A percentile compares a stretch with the other conserved stretches of the same genome.
Evolutionary conservation across 1,140 invertebrate genomes (phyloP).

Genomic region (Caenorhabditis briggsae): DNA sequence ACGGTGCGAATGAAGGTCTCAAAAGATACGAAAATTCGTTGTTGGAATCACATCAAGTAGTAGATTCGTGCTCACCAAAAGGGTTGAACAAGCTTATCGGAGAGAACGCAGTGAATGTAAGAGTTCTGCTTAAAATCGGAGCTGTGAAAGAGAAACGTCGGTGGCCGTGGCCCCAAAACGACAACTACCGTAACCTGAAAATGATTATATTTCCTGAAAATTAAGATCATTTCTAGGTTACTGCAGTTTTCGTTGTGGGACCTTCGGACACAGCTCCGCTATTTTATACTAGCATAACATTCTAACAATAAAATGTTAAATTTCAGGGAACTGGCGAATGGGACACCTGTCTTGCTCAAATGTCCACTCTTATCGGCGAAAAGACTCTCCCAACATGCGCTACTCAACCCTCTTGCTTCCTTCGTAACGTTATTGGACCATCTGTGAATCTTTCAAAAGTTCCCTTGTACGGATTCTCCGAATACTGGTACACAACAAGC

Average conservation of each 20-base stretch:
- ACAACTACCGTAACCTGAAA: too few relatives aligned
- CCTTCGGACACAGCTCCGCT: too few relatives aligned
- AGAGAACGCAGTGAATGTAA: neutral
- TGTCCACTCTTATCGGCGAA: slow-evolving; percentile 62
- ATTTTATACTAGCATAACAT: too few relatives aligned
- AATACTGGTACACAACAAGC: slow-evolving; percentile 80
- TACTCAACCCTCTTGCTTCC: slow-evolving; percentile 64
- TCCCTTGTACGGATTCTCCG: slow-evolving; percentile 81
- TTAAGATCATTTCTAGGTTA: too few relatives aligned
- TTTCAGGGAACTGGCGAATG: slow-evolving; percentile 73
- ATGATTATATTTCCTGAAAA: too few relatives aligned
- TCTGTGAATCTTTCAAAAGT: slow-evolving; percentile 69
- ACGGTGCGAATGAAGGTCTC: slow-evolving; percentile 81
- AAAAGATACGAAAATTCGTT: slow-evolving; percentile 55
- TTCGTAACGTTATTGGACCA: slow-evolving; percentile 55
- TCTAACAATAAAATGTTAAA: too few relatives aligned
- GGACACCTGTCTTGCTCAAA: slow-evolving; percentile 69
- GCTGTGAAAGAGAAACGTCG: neutral
- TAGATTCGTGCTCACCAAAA: slow-evolving; percentile 21
- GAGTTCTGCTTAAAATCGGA: neutral
- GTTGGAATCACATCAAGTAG: neutral
- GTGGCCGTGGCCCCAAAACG: too few relatives aligned
- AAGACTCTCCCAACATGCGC: slow-evolving; percentile 20
- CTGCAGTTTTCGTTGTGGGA: too few relatives aligned
- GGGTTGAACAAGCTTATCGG: neutral